Base-by-base conservation (phyloP, 1,140 invertebrate genomes). In the Oedothorax gibbosus region DNA sequence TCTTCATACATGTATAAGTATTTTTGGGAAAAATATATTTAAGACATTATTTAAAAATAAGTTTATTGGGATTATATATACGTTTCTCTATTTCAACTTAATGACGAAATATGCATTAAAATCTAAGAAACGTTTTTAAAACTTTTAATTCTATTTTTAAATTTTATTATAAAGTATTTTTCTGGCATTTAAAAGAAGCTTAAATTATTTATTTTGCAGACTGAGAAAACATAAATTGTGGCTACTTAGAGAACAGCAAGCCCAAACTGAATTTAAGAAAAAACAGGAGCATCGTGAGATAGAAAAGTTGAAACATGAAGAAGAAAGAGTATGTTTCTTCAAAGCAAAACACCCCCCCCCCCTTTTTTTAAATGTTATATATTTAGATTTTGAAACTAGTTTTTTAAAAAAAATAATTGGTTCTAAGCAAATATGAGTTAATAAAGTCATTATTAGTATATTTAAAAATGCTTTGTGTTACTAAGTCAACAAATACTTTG, bases 171-270 rank as follows among this genome's bases (percentile, higher is more conserved):
- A 35, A 35, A 35, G 65, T 6, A 18, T 68, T 21, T 18, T 11
- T 21, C 15, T 2, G 21, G 15, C 21, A 68, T 68, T 18, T 21
- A 18, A 11, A 68, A 11, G 12, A 62, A 62, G 12, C 57, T 68
- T 21, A 21, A 50, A 50, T 72, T 72, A 50, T 50, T 14, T 12
- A 53, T 60, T 60, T 62, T 81, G 7, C 21, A 85, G 83, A 64
- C 14, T 64, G 9, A 57, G 65, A 8, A 20, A 71, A 62, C 75
- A 85, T 71, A 85, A 78, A 18, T 18, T 71, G 9, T 85, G 83
- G 83, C 57, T 85, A 21, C n/a, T 71, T 9, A 69, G 75, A 71
- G 83, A 85, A 53, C 56, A 71, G 8, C 7, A 77, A 71, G 83
- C 83, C 7, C 83, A 85, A 56, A 65, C 10, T 11, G 64, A 78